These are phyloP conservation scores for Onychostoma macrolepis DNA, from an alignment of 2,113 vertebrate species.

Conservation along the genomic window DNA sequence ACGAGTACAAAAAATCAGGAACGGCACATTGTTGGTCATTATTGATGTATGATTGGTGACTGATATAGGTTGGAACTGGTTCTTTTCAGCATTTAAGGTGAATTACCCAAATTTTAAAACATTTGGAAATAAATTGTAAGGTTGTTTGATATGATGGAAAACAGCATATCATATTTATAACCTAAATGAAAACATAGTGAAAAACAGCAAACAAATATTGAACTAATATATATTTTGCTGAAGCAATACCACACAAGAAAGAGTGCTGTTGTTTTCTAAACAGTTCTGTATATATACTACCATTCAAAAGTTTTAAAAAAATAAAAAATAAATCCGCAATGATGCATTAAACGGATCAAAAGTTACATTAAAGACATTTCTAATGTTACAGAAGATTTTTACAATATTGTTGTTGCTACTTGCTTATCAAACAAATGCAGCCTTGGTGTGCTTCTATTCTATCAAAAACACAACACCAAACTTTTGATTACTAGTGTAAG, in stretches of 20 bases:
- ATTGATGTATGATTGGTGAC: neutral
- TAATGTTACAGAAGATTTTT: neutral
- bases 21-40: neutral
- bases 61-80: neutral
- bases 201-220: neutral
- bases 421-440: neutral
- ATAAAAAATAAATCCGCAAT: too few species aligned
- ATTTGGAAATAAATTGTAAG: neutral
- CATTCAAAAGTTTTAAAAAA: neutral
- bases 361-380: neutral
- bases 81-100: neutral
- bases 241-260: neutral
- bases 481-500: neutral
- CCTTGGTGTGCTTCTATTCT: neutral
- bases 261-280: neutral
- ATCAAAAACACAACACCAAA: neutral
- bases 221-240: neutral
- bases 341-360: neutral
- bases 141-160: neutral
- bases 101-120: neutral
- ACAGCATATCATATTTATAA: neutral
- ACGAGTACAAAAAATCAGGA: neutral
- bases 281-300: neutral
- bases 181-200: neutral
- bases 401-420: neutral